Base-by-base conservation (phyloP, 2,797 vertebrate genomes). In the Micromesistius poutassou region DNA sequence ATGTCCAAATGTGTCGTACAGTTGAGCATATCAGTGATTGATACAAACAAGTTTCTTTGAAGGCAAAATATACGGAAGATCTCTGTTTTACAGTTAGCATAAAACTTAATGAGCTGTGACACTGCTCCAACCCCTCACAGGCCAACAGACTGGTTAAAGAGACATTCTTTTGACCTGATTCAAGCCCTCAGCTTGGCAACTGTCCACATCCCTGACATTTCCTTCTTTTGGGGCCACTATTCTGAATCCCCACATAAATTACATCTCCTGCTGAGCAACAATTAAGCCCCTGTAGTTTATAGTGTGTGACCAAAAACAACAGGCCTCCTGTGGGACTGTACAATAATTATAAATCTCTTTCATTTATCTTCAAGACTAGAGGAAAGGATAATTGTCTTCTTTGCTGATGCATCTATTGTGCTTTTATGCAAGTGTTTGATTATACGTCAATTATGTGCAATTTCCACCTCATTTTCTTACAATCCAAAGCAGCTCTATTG, bases 171-270 rank as follows among this genome's bases (percentile, higher is more conserved):
- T 25, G 55, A 62, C 22, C 55, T 62, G 55, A 62, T 62, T 62
- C 55, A 62, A 62, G 55, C 22, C 55, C 55, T 19, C n/a, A 62
- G 55, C 55, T 55, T 62, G 55, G 55, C 55, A 62, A 62, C 9
- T 62, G 55, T n/a, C 55, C 55, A 62, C 55, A 62, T 62, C 22
- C 5, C 55, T 25, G 55, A 62, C 55, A 62, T 25, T 1, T 62
- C 55, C 55, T 62, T 62, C 55, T 62, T n/a, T 62, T 62, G 55
- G 22, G 55, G 55, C 22, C 55, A 62, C n/a, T 62, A 62, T 25
- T n/a, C 55, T n/a, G 55, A 62, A 62, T 62, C 55, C 55, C 55
- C 55, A 62, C 55, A 62, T 62, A n/a, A 62, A 62, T 62, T 62
- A 62, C 22, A 25, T 62, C 55, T 62, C 55, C 55, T 9, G n/a